Evolutionary conservation across 2,888 invertebrate species (phyloP).

Genomic region (Pediacus dermestoides): DNA sequence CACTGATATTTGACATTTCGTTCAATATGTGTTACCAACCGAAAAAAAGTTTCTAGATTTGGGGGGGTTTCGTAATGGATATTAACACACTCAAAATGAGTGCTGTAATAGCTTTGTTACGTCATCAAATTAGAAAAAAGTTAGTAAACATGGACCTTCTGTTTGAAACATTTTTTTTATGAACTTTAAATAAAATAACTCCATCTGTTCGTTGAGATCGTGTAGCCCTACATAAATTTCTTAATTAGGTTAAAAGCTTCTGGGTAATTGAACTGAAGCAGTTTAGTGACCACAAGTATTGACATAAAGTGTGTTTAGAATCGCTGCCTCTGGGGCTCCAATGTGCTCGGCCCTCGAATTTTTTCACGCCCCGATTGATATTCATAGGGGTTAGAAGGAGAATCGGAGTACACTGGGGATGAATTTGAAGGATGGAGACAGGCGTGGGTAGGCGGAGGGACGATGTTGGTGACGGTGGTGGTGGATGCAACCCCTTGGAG

Average conservation of each 20-base stretch:
- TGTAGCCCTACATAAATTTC: slow-evolving; percentile 26
- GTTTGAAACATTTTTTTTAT: neutral
- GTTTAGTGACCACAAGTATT: slow-evolving; percentile 4
- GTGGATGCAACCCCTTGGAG: slow-evolving; percentile 18
- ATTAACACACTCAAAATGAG: too few species aligned
- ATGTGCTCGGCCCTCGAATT: too few species aligned
- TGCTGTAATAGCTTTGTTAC: too few species aligned
- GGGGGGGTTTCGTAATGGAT: too few species aligned
- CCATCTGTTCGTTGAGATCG: slow-evolving; percentile 3
- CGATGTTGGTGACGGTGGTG: neutral
- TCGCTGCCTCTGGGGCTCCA: too few species aligned
- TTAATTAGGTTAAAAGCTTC: slow-evolving; percentile 32
- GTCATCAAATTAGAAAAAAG: too few species aligned
- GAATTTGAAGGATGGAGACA: slow-evolving; percentile 13
- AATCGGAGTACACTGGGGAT: slow-evolving; percentile 5
- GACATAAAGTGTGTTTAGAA: slow-evolving; percentile 6
- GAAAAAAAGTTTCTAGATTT: too few species aligned
- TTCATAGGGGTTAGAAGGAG: slow-evolving; percentile 10
- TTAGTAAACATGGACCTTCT: too few species aligned
- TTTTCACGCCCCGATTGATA: slow-evolving; percentile 21
- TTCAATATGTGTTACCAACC: too few species aligned
- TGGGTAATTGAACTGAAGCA: slow-evolving; percentile 25
- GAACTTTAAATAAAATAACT: neutral
- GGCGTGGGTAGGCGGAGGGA: too few species aligned
- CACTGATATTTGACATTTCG: too few species aligned